These are phyloP conservation scores for Chionomys nivalis DNA, from an alignment of 2,113 vertebrate species.

Conservation along the genomic window DNA sequence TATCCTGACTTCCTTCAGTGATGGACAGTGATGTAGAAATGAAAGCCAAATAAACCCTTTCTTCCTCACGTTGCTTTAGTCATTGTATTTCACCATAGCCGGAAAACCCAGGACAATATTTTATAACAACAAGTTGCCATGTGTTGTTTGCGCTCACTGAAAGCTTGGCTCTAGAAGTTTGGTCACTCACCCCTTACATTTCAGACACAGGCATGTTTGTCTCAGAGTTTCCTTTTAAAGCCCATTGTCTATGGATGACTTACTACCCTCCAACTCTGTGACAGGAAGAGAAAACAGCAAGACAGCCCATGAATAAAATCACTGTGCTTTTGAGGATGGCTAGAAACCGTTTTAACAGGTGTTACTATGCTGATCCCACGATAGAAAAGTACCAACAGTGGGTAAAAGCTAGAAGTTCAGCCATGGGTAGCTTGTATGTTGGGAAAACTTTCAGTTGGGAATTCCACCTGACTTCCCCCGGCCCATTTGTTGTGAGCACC, in stretches of 20 bases:
- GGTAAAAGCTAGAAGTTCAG: neutral
- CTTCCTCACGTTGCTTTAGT: neutral
- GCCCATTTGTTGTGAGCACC: neutral
- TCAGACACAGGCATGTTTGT: neutral
- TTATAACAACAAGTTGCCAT: neutral
- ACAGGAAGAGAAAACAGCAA: neutral
- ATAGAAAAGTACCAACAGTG: neutral
- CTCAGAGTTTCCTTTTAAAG: neutral
- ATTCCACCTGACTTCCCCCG: neutral
- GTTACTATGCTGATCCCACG: neutral
- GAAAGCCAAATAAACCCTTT: neutral
- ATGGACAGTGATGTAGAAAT: neutral
- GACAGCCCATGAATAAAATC: neutral
- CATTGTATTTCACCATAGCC: neutral
- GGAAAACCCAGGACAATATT: neutral
- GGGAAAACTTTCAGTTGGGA: neutral
- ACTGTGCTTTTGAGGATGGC: neutral
- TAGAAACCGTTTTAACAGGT: neutral
- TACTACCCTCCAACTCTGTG: neutral
- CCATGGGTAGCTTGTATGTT: neutral
- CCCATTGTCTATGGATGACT: neutral
- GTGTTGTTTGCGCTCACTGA: neutral
- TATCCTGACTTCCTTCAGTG: neutral
- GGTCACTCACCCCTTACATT: neutral
- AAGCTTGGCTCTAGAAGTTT: neutral